Percentiles rank a stretch among this genome's conserved stretches.
These are phyloP conservation scores for Theropithecus gelada DNA, from an alignment of 2,113 vertebrate species.

Conservation along the genomic window DNA sequence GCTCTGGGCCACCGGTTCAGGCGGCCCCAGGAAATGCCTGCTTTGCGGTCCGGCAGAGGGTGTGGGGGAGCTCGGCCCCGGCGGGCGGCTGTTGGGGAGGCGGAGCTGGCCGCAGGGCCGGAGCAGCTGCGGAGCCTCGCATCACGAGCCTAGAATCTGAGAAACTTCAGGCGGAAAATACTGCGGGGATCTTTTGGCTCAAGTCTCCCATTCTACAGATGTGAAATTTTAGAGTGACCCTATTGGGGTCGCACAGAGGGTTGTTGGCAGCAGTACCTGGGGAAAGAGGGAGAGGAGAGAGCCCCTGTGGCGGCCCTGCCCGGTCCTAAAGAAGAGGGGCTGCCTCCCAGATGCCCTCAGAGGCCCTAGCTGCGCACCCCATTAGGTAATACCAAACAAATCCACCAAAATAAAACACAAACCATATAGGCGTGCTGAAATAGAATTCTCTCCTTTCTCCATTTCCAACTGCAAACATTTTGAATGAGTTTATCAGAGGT, in stretches of 20 bases:
- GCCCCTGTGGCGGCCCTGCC: background rate
- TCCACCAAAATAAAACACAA: background rate
- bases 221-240: background rate
- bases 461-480: background rate
- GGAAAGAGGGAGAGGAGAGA: no score
- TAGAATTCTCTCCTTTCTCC: background rate
- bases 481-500: background rate
- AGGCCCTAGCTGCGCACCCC: background rate
- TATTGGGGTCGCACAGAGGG: background rate
- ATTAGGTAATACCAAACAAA: background rate
- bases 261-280: background rate
- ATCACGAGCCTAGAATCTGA: background rate
- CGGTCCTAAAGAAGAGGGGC: background rate
- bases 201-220: background rate
- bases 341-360: background rate
- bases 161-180: background rate
- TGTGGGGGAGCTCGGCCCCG: fast-evolving
- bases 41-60: background rate
- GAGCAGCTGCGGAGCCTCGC: background rate
- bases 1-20: background rate
- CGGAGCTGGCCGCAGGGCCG: background rate
- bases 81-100: background rate
- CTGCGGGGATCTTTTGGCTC: background rate
- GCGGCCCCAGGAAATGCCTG: slow-evolving; percentile 28
- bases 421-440: background rate